These are phyloP conservation scores for Caenorhabditis remanei DNA, from an alignment of 1,140 invertebrate species.

Conservation along the genomic window DNA sequence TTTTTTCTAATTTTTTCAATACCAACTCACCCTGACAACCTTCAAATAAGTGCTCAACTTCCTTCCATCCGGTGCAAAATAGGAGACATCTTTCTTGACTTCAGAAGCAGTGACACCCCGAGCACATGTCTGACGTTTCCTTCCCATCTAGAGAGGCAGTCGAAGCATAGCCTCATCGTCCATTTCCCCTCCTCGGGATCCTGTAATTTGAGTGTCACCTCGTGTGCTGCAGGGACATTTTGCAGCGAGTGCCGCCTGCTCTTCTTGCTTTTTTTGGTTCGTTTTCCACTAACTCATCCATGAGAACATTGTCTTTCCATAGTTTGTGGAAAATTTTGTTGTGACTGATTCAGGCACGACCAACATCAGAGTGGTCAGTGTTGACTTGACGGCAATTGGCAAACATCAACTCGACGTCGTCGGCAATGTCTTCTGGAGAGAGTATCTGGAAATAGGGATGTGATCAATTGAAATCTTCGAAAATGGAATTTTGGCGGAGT, in stretches of 20 bases:
- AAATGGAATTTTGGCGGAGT: too few relatives aligned
- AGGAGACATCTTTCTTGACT: slow-evolving; percentile 52
- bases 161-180: slow-evolving; percentile 12
- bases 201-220: neutral
- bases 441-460: too few relatives aligned
- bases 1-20: too few relatives aligned
- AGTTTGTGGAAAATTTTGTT: neutral
- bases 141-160: slow-evolving; percentile 54
- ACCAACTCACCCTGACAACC: slow-evolving; percentile 36
- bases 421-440: too few relatives aligned
- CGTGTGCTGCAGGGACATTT: slow-evolving; percentile 9
- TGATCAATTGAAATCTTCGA: too few relatives aligned
- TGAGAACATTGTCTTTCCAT: neutral
- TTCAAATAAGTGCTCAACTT: slow-evolving; percentile 59
- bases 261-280: slow-evolving; percentile 8
- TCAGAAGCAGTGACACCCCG: slow-evolving; percentile 25
- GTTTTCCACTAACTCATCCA: neutral
- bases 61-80: slow-evolving; percentile 58
- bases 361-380: too few relatives aligned
- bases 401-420: too few relatives aligned
- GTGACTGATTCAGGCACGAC: neutral
- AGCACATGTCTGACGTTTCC: slow-evolving; percentile 58
- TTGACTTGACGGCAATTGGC: too few relatives aligned
- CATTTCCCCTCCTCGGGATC: neutral
- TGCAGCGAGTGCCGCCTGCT: neutral